Base-by-base conservation (phyloP, 2,113 vertebrate species). In the Calidris pygmaea region DNA sequence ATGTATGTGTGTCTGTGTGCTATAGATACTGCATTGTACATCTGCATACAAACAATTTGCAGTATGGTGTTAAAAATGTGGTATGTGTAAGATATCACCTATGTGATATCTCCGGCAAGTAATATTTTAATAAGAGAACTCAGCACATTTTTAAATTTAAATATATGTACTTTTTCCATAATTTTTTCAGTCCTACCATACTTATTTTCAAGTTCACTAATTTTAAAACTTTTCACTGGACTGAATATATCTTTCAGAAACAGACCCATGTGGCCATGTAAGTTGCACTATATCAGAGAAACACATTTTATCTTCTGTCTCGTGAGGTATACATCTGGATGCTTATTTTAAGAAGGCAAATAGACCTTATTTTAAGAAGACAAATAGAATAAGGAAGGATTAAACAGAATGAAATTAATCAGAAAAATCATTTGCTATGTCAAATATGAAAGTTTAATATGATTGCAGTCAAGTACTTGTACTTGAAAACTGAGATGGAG, bases 261-360 rank as follows among this genome's bases (percentile, higher is more conserved):
- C 35, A 89, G 7, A 68, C 7, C 9, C 85, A 12, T 63, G 17
- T 56, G 70, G 7, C 41, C 14, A 16, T 65, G 9, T 30, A 81
- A 47, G 6, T 89, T 89, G 78, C 14, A 48, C 18, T 59, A 1
- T 39, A 72, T 59, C 27, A 63, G 43, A 35, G 45, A 85, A 82
- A 22, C 13, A 10, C 1, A 14, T 65, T 85, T 58, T 65, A 24
- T 21, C 22, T 45, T 87, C 47, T 68, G 6, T 66, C 34, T 73
- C 5, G 11, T 37, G 10, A 5, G 8, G 5, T 56, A 10, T 70
- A 39, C 0, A 0, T 52, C 9, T 37, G 16, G 20, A 50, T 22
- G 4, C 7, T 79, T 60, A 29, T 74, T 76, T 70, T 59, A 81
- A 27, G 5, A 50, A 22, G 19, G 15, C 14, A 76, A 80, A 47